Evolutionary conservation across 2,797 vertebrate species (phyloP), one percentile per base, ranked within the genome.

Genomic region (Sebastes umbrosus): DNA sequence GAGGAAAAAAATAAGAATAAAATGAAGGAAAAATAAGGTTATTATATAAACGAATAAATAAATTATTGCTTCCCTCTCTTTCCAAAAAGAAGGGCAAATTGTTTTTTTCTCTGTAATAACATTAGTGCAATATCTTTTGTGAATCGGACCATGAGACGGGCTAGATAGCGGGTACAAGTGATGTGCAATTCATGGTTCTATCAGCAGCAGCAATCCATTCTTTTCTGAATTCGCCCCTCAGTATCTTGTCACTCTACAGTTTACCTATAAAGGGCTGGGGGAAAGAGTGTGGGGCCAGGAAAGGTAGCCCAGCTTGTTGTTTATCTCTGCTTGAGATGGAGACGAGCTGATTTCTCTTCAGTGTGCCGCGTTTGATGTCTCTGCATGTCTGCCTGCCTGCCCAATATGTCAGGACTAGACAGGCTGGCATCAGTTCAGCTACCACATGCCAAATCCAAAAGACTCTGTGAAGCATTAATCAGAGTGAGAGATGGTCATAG

Each of bases 351-450:
- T 80, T 84, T 89, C 24, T 85, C 55, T 36, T 74, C 72, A 68
- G 59, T 52, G 52, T 81, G 69, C 32, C 12, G 39, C 11, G 32
- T 91, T 86, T 83, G 73, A 87, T 86, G 66, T 77, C 76, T 73
- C 24, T 83, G 80, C 76, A 76, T 90, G 84, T 86, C 81, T 84
- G 86, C 72, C 76, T 75, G 83, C 67, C 66, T 55, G 80, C 73
- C 84, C 83, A 86, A 77, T 91, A 89, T 89, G 88, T 89, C 83
- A 79, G 84, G 72, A 84, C 82, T 79, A 88, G 85, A 91, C 81
- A 39, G 87, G 72, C 80, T 92, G 90, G 88, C 89, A 87, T 87
- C 77, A 73, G 32, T 77, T 86, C 78, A 84, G 75, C 79, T 6
- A 50, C 57, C 82, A 79, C 75, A 83, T 71, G 90, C 88, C 88